Evolutionary conservation across 1,140 invertebrate genomes (phyloP), one percentile per base, ranked within the genome.

Genomic region (Battus philenor): DNA sequence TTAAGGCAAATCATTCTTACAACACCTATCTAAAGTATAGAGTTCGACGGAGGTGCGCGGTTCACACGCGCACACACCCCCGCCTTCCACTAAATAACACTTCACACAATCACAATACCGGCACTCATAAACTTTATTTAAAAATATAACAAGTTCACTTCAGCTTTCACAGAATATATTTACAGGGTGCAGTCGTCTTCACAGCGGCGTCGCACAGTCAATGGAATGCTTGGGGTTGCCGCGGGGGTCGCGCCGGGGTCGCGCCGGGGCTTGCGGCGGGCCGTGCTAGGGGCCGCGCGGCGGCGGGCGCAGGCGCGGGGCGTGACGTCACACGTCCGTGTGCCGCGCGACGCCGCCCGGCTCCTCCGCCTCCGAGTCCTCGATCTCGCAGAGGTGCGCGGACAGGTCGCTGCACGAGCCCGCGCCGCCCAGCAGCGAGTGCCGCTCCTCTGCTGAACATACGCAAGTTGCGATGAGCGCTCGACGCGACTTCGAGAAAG

Each of bases 351-450:
- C 31, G 10, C 47, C 39, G 47, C 12, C 34, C 48, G 60, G 59
- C 41, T 57, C 50, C 68, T 93, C 92, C 63, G 89, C 90, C 71
- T 95, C 94, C n/a, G 93, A 94, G 83, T 97, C 95, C 83, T 97
- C 95, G 68, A 97, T 96, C 88, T 97, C 95, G 88, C 95, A 97
- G 17, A 97, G 88, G 84, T 93, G 92, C 12, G 94, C 91, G 11
- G 95, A 96, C 36, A 96, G 88, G 78, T 96, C 94, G 81, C 94
- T 96, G 69, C 93, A 93, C 2, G 91, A 92, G 29, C 89, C 92
- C 15, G 41, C 64, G 38, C 88, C 88, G 36, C 89, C 88, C 22
- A 94, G 88, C 49, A 95, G 84, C 24, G 93, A 94, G 78, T 93
- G 90, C 45, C 91, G 87, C 77, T 95, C 93, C 66, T 93, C 89